Conservation (phyloP, 2,797 vertebrate species). For the Momotus momota region DNA sequence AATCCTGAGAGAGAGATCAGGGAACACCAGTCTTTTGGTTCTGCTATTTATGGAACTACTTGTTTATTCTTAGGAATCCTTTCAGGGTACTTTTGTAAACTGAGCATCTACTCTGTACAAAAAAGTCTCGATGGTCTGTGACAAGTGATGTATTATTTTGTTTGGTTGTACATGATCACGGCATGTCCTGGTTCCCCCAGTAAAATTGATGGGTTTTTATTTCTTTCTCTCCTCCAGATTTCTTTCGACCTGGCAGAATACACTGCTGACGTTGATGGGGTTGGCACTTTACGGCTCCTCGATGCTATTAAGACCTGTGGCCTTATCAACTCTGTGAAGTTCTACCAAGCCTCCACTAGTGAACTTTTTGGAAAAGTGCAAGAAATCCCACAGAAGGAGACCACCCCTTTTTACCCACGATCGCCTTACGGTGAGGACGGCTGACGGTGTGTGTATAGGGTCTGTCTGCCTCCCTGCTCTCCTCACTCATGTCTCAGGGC, state of each 20-base stretch:
- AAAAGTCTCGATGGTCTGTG: background rate
- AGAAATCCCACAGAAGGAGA: conserved; percentile 97
- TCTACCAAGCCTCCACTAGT: conserved; percentile 99
- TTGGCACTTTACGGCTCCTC: conserved; percentile 93
- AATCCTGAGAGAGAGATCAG: background rate
- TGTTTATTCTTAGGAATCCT: conserved; percentile 59
- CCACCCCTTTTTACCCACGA: conserved; percentile 96
- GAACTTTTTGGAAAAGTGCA: conserved; percentile 98
- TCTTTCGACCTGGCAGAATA: conserved; percentile 98
- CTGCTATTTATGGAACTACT: conserved; percentile 45
- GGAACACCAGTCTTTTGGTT: conserved; percentile 8
- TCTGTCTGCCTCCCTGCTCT: background rate
- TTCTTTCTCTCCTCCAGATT: conserved; percentile 80
- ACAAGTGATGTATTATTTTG: background rate
- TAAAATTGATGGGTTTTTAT: background rate
- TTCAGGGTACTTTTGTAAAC: conserved; percentile 27
- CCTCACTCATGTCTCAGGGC: conserved; percentile 16
- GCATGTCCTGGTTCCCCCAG: background rate
- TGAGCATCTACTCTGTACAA: conserved; percentile 2
- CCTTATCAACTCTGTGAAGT: conserved; percentile 89
- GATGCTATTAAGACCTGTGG: conserved; percentile 96
- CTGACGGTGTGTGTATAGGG: background rate
- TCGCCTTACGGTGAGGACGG: conserved; percentile 90
- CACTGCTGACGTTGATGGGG: conserved; percentile 95
- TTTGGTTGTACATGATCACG: background rate